Evolutionary conservation across 92 coral and sea anemone species (phyloP).

Genomic region (Metridium senile): DNA sequence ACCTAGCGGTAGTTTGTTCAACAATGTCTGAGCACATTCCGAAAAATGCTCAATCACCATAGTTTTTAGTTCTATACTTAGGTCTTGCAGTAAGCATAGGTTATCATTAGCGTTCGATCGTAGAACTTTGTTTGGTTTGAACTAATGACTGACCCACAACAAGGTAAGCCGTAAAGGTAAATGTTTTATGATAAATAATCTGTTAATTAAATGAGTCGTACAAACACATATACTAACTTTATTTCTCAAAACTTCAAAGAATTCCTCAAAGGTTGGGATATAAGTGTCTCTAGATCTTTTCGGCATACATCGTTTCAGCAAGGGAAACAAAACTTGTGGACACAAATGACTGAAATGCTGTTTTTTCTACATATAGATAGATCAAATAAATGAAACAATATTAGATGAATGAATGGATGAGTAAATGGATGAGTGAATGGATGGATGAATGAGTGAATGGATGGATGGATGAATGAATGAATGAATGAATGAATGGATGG

Average conservation of each 20-base stretch:
- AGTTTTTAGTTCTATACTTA: no score
- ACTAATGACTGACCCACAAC: no score
- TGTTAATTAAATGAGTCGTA: background rate
- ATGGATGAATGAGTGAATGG: background rate
- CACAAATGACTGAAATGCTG: constrained; percentile 5
- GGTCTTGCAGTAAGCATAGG: no score
- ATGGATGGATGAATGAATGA: no score
- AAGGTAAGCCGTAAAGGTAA: background rate
- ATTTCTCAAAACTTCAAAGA: constrained; percentile 4
- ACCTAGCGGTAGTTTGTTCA: no score
- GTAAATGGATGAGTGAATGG: background rate
- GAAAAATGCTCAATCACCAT: no score
- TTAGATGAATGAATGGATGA: background rate
- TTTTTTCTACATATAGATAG: background rate
- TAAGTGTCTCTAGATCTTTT: background rate
- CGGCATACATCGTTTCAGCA: constrained; percentile 15
- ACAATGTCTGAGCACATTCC: no score
- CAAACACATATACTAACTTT: constrained; percentile 8
- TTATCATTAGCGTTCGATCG: no score
- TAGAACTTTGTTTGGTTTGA: no score
- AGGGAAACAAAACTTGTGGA: constrained; percentile 18
- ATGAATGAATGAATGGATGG: no score
- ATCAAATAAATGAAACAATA: background rate
- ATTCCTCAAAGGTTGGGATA: constrained; percentile 11
- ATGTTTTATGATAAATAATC: background rate